These are phyloP conservation scores for Malthinus flaveolus DNA, from an alignment of 2,888 invertebrate species.

Conservation along the genomic window DNA sequence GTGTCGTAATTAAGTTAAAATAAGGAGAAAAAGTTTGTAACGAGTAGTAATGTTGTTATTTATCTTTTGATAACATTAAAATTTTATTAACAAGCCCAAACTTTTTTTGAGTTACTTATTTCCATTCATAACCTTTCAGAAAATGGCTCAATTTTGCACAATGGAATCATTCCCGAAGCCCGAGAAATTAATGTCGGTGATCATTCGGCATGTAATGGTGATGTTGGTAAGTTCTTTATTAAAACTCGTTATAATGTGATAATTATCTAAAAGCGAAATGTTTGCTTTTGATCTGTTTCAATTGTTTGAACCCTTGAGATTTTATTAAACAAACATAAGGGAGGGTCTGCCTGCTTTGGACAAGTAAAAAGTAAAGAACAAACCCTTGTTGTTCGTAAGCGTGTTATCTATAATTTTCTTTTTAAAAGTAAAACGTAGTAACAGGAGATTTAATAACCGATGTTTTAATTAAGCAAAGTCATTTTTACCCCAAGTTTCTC, in stretches of 20 bases:
- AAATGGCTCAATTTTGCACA: slow-evolving; percentile 38
- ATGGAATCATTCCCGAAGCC: slow-evolving; percentile 41
- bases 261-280: too few relatives aligned
- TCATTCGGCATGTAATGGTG: slow-evolving; percentile 49
- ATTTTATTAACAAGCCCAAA: not conserved
- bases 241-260: not conserved
- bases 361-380: too few relatives aligned
- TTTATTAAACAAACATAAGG: too few relatives aligned
- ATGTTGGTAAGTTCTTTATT: slow-evolving; percentile 49
- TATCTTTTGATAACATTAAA: not conserved
- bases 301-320: too few relatives aligned
- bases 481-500: not conserved
- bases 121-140: slow-evolving; percentile 36
- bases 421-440: too few relatives aligned
- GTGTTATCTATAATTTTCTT: too few relatives aligned
- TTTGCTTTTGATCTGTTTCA: too few relatives aligned
- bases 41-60: not conserved
- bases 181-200: slow-evolving; percentile 45
- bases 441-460: too few relatives aligned
- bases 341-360: too few relatives aligned
- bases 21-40: not conserved
- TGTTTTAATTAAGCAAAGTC: not conserved
- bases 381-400: too few relatives aligned
- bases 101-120: not conserved
- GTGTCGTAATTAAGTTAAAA: too few relatives aligned